phyloP scores from a whole-genome alignment of 2,888 invertebrate genomes.

The Pachliopta kotzebuea region DNA sequence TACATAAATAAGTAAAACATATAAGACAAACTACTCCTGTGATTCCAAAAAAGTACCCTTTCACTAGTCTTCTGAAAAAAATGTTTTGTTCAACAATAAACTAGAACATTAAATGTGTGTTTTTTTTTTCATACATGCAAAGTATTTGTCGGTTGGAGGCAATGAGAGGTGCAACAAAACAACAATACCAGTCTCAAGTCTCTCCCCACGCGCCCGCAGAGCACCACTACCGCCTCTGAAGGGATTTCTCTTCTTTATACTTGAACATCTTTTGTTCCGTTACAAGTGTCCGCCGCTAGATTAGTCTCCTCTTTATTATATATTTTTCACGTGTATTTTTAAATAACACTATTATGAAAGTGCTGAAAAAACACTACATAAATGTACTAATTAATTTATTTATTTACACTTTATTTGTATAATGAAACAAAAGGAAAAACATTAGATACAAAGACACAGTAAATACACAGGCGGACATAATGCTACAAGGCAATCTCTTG shows the following conservation, averaged over 20 bases:
- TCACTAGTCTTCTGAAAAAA: no score
- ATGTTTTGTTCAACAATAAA: background rate
- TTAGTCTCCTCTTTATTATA: constrained; percentile 1
- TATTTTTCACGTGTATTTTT: background rate
- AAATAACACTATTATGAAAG: background rate
- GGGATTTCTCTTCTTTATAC: constrained; percentile 21
- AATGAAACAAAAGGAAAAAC: no score
- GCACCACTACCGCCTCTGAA: constrained; percentile 13
- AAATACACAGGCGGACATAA: no score
- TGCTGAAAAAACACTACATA: background rate
- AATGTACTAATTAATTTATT: background rate
- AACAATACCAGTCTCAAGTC: constrained; percentile 15
- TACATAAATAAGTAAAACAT: no score
- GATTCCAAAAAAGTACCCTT: no score
- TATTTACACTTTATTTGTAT: no score
- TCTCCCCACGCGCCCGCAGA: constrained; percentile 12
- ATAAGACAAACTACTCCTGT: no score
- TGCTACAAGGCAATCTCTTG: no score
- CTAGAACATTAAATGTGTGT: background rate
- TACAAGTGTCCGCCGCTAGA: constrained; percentile 11
- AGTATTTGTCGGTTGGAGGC: background rate
- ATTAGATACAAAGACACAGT: no score
- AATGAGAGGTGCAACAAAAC: constrained; percentile 5
- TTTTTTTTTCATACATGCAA: background rate
- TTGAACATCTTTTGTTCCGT: constrained; percentile 12